Percentiles rank a stretch among this genome's conserved stretches.
Evolutionary conservation across 2,113 vertebrate species (phyloP).

Genomic region (Gnathonemus longibarbis): DNA sequence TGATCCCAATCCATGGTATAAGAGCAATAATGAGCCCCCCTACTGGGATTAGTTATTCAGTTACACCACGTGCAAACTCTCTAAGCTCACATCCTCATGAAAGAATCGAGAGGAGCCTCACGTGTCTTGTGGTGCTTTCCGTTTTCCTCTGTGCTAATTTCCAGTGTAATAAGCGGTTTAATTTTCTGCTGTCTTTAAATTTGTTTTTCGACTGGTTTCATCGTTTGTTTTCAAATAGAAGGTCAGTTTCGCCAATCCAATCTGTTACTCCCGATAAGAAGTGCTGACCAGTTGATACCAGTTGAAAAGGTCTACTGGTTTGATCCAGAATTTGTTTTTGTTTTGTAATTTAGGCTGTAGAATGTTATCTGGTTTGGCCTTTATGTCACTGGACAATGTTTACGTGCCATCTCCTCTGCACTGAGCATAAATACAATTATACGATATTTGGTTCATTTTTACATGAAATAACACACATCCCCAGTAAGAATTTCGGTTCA

Average conservation of each 20-base stretch:
- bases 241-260: not conserved
- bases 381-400: not conserved
- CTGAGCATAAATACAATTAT: not conserved
- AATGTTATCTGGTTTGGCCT: not conserved
- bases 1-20: not conserved
- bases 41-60: not conserved
- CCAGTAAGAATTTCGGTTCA: not conserved
- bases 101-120: not conserved
- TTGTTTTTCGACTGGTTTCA: not conserved
- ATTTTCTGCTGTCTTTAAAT: not conserved
- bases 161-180: not conserved
- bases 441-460: not conserved
- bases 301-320: not conserved
- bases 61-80: not conserved
- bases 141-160: not conserved
- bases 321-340: not conserved
- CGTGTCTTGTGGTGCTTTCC: not conserved
- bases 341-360: not conserved
- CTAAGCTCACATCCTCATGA: not conserved
- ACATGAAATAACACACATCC: not conserved
- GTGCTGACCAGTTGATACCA: not conserved
- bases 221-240: not conserved
- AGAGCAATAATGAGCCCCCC: not conserved
- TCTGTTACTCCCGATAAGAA: not conserved
- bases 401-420: not conserved